Conservation (phyloP, 2,888 invertebrate species). For the Athetis lepigone region DNA sequence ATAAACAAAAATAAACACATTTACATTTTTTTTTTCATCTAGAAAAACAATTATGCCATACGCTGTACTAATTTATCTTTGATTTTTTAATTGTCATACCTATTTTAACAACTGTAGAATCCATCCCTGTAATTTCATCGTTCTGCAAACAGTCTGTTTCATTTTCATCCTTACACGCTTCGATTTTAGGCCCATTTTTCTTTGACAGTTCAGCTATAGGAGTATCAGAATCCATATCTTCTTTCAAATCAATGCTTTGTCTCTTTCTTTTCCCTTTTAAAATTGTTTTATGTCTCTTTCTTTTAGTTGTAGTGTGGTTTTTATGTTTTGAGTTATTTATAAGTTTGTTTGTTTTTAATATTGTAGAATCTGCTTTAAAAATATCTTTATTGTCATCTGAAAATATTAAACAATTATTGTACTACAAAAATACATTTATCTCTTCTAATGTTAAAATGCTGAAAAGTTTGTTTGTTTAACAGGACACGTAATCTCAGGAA, state of each 20-base stretch:
- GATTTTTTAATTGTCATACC: constrained; percentile 35
- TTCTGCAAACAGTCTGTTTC: neutral
- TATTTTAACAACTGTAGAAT: constrained; percentile 8
- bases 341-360: neutral
- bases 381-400: constrained; percentile 39
- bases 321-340: constrained; percentile 10
- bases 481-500: no score
- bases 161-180: constrained; percentile 6
- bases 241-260: constrained; percentile 9
- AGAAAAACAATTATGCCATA: no score
- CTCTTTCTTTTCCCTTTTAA: constrained; percentile 39
- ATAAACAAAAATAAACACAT: no score
- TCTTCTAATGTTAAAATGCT: no score
- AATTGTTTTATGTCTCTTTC: constrained; percentile 54
- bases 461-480: no score
- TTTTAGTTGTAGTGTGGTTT: constrained; percentile 32
- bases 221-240: constrained; percentile 72
- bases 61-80: no score
- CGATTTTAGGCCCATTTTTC: constrained; percentile 35
- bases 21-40: no score
- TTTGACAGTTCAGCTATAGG: constrained; percentile 68
- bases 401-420: neutral
- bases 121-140: neutral
- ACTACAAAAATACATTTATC: no score
- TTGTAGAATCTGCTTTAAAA: constrained; percentile 14